Percentiles rank a stretch among this genome's conserved stretches.
These are phyloP conservation scores for Alouatta palliata DNA, from an alignment of 2,113 vertebrate genomes.

Conservation along the genomic window DNA sequence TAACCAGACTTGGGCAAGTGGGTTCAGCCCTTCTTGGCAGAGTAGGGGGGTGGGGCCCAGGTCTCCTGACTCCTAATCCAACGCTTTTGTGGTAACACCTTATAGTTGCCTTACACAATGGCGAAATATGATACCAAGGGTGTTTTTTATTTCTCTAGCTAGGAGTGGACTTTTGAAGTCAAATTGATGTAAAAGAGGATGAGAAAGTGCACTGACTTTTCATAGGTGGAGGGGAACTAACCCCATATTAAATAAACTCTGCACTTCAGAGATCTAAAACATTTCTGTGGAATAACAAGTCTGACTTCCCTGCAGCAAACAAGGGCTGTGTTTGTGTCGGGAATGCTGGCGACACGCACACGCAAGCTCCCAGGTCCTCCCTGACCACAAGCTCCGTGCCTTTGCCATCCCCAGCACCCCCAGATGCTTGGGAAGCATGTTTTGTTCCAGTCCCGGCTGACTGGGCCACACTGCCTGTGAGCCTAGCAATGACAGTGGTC, in stretches of 20 bases:
- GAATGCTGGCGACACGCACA: not conserved
- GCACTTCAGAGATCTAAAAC: too few species aligned
- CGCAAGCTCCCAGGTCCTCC: not conserved
- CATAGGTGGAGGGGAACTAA: accelerated
- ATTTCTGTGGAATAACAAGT: not conserved
- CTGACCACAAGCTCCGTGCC: accelerated
- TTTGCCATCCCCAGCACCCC: not conserved
- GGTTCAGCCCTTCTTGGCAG: accelerated
- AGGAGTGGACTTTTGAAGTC: not conserved
- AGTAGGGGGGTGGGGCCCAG: not conserved
- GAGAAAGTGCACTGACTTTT: not conserved
- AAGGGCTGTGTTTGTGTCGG: not conserved
- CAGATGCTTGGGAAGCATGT: not conserved
- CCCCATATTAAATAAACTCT: not conserved
- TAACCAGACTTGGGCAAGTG: accelerated
- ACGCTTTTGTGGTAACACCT: too few species aligned
- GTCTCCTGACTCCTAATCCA: not conserved
- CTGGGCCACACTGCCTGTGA: not conserved
- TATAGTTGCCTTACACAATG: accelerated
- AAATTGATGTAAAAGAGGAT: accelerated
- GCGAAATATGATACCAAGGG: accelerated
- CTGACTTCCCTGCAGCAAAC: not conserved
- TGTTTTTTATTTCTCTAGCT: not conserved
- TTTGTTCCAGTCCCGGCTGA: not conserved
- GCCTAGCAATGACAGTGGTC: accelerated